These are phyloP conservation scores for Cliona cf. orientalis DNA, from an alignment of 37 sponge, comb jelly and placozoan genomes.

Conservation along the genomic window DNA sequence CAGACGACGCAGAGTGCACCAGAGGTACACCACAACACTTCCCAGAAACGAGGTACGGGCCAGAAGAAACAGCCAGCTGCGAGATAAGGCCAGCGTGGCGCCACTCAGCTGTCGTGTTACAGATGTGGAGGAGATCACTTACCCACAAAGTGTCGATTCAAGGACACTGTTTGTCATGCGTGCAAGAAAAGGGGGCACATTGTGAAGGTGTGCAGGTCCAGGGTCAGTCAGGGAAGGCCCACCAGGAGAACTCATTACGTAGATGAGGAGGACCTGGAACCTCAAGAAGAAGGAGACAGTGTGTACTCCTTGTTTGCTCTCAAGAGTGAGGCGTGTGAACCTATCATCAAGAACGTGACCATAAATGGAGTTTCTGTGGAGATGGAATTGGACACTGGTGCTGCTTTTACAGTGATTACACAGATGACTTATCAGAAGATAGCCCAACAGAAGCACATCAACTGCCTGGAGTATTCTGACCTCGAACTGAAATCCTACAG, in stretches of 20 bases:
- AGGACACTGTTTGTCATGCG: constrained; percentile 5
- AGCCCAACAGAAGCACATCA: neutral
- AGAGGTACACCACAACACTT: too few relatives aligned
- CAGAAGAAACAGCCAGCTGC: neutral
- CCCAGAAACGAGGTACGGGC: neutral
- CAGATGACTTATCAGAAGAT: neutral
- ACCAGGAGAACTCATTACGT: constrained; percentile 7
- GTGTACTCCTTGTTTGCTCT: neutral
- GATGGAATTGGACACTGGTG: constrained; percentile 50
- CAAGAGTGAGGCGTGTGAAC: neutral
- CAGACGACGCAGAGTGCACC: too few relatives aligned
- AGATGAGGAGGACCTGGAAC: neutral
- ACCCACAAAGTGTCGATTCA: constrained; percentile 6
- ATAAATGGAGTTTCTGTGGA: constrained; percentile 15
- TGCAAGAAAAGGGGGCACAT: constrained; percentile 26
- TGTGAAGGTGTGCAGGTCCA: constrained; percentile 23
- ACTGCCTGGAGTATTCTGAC: constrained; percentile 1
- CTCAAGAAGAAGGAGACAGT: neutral
- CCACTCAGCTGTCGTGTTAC: too few relatives aligned
- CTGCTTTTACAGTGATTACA: constrained; percentile 22
- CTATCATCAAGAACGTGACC: neutral
- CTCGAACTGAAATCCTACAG: constrained; percentile 36
- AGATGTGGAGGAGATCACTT: constrained; percentile 28
- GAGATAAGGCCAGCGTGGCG: too few relatives aligned
- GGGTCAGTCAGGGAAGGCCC: neutral